Percentiles rank a stretch among this genome's conserved stretches.
These are phyloP conservation scores for Acanthosoma haemorrhoidale DNA, from an alignment of 2,888 invertebrate genomes.

Conservation along the genomic window DNA sequence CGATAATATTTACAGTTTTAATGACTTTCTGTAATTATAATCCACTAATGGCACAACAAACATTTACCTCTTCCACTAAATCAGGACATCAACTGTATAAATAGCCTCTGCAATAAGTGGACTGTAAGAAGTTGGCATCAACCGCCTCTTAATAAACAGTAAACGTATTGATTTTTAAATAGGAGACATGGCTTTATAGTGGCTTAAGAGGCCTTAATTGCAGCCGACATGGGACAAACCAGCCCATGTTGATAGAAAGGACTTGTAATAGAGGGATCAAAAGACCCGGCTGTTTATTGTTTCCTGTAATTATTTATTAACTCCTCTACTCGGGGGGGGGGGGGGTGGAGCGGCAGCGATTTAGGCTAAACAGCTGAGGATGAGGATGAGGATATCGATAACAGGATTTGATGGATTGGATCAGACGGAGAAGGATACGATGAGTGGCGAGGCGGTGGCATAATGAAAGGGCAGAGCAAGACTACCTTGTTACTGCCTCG, in stretches of 20 bases:
- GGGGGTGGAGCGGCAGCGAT: neutral
- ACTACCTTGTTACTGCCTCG: conserved; percentile 7
- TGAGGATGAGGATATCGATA: conserved; percentile 13
- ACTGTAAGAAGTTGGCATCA: too few species aligned
- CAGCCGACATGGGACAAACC: neutral
- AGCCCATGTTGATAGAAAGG: neutral
- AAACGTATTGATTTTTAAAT: neutral
- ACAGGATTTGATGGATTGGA: too few species aligned
- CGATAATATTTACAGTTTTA: too few species aligned
- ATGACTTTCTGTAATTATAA: too few species aligned
- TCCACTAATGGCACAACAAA: neutral
- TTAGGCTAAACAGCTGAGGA: neutral
- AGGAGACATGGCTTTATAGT: neutral
- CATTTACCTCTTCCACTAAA: neutral
- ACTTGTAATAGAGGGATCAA: neutral
- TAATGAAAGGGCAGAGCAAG: neutral
- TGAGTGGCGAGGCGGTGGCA: neutral
- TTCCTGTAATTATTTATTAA: neutral
- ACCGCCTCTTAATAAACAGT: too few species aligned
- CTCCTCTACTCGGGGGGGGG: too few species aligned
- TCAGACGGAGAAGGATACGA: too few species aligned
- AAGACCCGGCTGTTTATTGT: neutral
- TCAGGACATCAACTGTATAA: neutral
- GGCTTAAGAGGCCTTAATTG: neutral
- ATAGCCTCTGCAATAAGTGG: neutral